Evolutionary conservation across 1,140 invertebrate genomes (phyloP), one percentile per base, ranked within the genome.

Genomic region (Cydia strobilella): DNA sequence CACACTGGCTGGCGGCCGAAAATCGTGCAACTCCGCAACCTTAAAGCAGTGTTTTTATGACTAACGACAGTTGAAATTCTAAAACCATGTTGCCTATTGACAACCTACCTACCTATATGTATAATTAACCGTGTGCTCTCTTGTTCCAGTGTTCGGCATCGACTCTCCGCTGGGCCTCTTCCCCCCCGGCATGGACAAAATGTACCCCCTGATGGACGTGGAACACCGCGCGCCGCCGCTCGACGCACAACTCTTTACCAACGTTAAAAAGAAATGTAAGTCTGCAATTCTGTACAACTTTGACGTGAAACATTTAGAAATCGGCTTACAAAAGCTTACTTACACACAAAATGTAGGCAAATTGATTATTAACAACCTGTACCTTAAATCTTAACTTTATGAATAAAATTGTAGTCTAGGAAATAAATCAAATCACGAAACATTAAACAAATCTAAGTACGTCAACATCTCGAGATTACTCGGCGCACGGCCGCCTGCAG

Each of bases 201-300:
- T 95, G 79, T 95, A 95, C 85, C 95, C 95, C 4, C 90, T 96
- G 25, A 94, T 96, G 93, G 96, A 96, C 84, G 94, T 96, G 83
- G 96, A 96, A 80, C 94, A 94, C 74, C 93, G 95, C 78, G 90
- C 88, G 72, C 94, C 94, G 76, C 93, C 94, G 2, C 94, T 95
- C 45, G 94, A 94, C 75, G 89, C 94, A 15, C 94, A 94, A 73
- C 90, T 94, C 74, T 94, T 95, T 90, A 92, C 94, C 76, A 91
- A 94, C 79, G 93, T 94, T 72, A 96, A 96, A 93, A 96, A 96
- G 93, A 96, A 96, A 95, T 95, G 95, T 95, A 93, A 95, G 95
- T 94, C 35, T 45, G 12, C 42, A 3, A 45, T 45, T 45, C 42
- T 45, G 42, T 45, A 45, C 42, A 45, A 12, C 42, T 45, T 45